Base-by-base conservation (phyloP, 2,888 invertebrate species). In the Dysmachus trigonus region DNA sequence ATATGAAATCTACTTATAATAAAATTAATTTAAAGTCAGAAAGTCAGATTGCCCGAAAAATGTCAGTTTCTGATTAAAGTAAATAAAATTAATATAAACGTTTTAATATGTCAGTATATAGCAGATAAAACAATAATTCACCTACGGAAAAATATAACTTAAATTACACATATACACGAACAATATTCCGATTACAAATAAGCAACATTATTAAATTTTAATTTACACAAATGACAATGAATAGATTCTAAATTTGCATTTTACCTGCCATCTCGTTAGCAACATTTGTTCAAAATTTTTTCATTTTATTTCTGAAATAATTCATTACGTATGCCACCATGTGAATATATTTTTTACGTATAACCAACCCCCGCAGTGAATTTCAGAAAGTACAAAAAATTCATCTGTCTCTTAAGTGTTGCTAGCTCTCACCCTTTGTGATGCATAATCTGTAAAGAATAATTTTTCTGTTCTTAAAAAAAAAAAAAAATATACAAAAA, bases 351-450 rank as follows among this genome's bases (percentile, higher is more conserved):
- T 35, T 81, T 81, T 81, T 81, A 81, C 53, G 53, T 33, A 81
- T 30, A 51, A 18, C 53, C 53, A 81, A 51, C 51, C 81, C 47
- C 62, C 33, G 27, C 51, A 81, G 81, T 33, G 62, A 81, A 53
- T 33, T 81, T 53, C 62, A 33, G 33, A 10, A 53, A 81, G 51
- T 18, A 81, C 53, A 53, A 38, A 53, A 81, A 81, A 81, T 81
- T 81, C 62, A 62, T 53, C 79, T 81, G 53, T 81, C 81, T 81
- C 81, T 81, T 81, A 81, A 81, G 81, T 81, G 81, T 81, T 77
- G 77, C 77, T 35, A 41, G 81, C 53, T 33, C 53, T 62, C 81
- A 81, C 81, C 81, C 81, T 81, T 81, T 81, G 47, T 62, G 51
- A 81, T 81, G 30, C 33, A 81, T 81, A 81, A 81, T 81, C 81